phyloP scores from a whole-genome alignment of 2,113 vertebrate genomes.

The Poeciliopsis retropinna region DNA sequence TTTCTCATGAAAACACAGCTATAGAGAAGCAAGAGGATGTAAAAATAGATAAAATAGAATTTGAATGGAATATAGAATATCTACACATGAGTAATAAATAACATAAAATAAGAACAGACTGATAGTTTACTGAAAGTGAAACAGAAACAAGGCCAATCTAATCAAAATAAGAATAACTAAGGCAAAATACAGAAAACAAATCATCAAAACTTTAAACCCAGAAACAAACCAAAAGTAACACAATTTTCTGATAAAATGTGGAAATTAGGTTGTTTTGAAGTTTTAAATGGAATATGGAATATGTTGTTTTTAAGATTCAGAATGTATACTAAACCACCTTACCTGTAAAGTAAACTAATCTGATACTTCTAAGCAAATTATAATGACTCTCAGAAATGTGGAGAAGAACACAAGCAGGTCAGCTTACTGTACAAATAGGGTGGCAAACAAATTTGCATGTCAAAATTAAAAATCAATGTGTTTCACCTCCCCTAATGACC shows the following conservation, averaged over 20 bases:
- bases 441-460: conserved; percentile 80
- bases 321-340: conserved; percentile 37
- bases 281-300: neutral
- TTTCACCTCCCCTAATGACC: conserved; percentile 82
- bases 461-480: conserved; percentile 84
- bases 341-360: conserved; percentile 69
- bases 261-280: neutral
- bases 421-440: conserved; percentile 76
- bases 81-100: too few species aligned
- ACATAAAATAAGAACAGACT: too few species aligned
- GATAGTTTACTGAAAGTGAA: too few species aligned
- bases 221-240: too few species aligned
- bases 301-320: neutral
- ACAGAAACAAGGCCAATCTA: too few species aligned
- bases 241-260: neutral
- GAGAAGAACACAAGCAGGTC: conserved; percentile 66
- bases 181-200: too few species aligned
- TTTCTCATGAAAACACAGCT: too few species aligned
- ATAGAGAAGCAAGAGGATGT: too few species aligned
- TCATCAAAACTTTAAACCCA: too few species aligned
- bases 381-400: conserved; percentile 64
- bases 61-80: too few species aligned
- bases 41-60: too few species aligned
- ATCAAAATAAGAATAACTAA: too few species aligned
- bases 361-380: conserved; percentile 65